phyloP scores from a whole-genome alignment of 2,888 invertebrate genomes.

The Teleogryllus oceanicus region DNA sequence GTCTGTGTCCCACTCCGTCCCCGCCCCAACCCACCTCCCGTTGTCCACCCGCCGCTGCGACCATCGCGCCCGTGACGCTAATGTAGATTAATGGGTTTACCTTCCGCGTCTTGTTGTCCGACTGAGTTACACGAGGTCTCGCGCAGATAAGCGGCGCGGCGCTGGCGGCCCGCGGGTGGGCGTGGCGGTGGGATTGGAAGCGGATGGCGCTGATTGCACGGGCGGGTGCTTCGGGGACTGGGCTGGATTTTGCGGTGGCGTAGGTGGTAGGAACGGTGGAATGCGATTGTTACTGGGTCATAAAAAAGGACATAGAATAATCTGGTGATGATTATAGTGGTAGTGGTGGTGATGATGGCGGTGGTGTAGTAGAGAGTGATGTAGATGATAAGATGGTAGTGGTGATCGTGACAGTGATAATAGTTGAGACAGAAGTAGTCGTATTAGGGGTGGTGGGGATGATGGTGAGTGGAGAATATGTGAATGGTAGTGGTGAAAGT shows the following conservation, averaged over 20 bases:
- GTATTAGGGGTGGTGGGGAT: no score
- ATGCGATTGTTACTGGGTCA: neutral
- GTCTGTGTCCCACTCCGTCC: neutral
- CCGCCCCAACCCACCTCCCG: neutral
- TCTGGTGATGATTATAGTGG: neutral
- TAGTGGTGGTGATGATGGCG: neutral
- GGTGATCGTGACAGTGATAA: neutral
- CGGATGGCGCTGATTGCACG: neutral
- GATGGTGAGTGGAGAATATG: neutral
- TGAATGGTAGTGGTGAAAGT: conserved; percentile 43
- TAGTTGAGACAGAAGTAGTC: neutral
- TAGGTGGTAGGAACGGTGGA: neutral
- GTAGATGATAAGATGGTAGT: neutral
- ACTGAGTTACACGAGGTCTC: conserved; percentile 1
- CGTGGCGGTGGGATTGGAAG: neutral
- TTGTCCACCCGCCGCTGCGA: neutral
- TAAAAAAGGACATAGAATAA: neutral
- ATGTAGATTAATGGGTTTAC: conserved; percentile 1
- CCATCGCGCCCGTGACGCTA: neutral
- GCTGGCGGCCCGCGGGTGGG: neutral
- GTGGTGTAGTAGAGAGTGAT: neutral
- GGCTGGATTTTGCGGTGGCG: neutral
- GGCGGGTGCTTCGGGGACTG: neutral
- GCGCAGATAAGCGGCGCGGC: neutral
- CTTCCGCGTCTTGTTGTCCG: neutral